These are phyloP conservation scores for Eulithis testata DNA, from an alignment of 2,888 invertebrate species.

Conservation along the genomic window DNA sequence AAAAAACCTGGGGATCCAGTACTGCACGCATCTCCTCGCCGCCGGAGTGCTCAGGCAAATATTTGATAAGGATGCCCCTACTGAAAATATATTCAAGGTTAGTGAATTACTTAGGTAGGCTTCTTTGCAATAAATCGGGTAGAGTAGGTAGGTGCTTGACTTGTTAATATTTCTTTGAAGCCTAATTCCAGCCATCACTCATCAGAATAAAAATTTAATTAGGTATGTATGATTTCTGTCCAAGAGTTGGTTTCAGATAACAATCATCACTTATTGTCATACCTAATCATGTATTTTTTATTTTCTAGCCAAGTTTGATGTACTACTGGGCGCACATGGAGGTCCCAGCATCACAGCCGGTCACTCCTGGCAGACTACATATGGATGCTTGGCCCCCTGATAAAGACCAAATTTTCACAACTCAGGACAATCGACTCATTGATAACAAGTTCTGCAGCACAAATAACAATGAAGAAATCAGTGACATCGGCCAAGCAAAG, in stretches of 20 bases:
- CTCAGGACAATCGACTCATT: constrained; percentile 58
- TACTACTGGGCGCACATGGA: constrained; percentile 96
- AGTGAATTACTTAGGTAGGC: background rate
- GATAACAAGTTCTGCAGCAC: constrained; percentile 61
- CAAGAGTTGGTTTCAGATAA: too few species aligned
- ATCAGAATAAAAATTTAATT: too few species aligned
- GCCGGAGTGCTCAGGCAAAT: constrained; percentile 94
- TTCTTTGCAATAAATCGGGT: background rate
- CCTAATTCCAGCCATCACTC: too few species aligned
- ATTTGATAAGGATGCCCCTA: constrained; percentile 88
- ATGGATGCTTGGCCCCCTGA: constrained; percentile 90
- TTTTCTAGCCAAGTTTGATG: constrained; percentile 91
- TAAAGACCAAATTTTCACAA: constrained; percentile 54
- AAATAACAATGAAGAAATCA: constrained; percentile 73
- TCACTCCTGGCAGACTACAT: constrained; percentile 90
- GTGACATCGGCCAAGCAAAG: constrained; percentile 72
- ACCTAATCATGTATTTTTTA: constrained; percentile 48
- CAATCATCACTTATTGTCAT: background rate
- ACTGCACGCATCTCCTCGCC: constrained; percentile 94
- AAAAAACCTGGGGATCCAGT: constrained; percentile 90
- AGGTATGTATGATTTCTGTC: too few species aligned
- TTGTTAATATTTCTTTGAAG: too few species aligned
- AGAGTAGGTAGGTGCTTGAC: background rate
- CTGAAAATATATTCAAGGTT: constrained; percentile 89
- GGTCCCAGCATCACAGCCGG: constrained; percentile 86